Percentiles rank a stretch among this genome's conserved stretches.
phyloP scores from a whole-genome alignment of 2,888 invertebrate species.

The Branchipolynoe longqiensis region DNA sequence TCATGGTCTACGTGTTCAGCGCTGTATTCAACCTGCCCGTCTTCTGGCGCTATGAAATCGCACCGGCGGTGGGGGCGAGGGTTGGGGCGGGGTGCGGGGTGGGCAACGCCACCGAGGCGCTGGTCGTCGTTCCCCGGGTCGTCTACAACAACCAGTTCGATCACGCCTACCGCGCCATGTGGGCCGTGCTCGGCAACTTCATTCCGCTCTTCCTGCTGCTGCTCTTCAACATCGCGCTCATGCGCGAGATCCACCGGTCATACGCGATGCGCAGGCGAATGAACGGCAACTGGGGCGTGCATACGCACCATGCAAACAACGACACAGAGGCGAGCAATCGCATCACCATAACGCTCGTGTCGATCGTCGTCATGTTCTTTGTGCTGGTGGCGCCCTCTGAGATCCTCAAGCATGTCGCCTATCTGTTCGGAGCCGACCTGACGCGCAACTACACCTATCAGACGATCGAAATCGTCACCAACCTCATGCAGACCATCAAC shows the following conservation, averaged over 20 bases:
- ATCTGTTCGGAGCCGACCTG: slow-evolving; percentile 63
- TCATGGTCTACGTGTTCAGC: slow-evolving; percentile 68
- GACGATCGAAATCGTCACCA: slow-evolving; percentile 84
- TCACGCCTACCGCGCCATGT: slow-evolving; percentile 67
- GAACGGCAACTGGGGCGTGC: slow-evolving; percentile 65
- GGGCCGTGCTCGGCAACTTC: slow-evolving; percentile 70
- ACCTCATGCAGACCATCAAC: slow-evolving; percentile 88
- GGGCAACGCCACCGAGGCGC: slow-evolving; percentile 19
- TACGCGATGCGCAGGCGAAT: slow-evolving; percentile 74
- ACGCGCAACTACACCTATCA: slow-evolving; percentile 69
- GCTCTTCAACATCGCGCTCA: slow-evolving; percentile 68
- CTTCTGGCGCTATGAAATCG: slow-evolving; percentile 68
- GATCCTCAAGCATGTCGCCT: slow-evolving; percentile 69
- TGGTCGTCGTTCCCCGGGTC: slow-evolving; percentile 18
- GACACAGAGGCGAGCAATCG: slow-evolving; percentile 68
- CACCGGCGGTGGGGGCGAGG: too few relatives aligned
- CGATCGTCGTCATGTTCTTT: slow-evolving; percentile 72
- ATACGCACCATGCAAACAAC: background rate
- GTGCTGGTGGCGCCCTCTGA: slow-evolving; percentile 71
- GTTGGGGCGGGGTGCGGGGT: too few relatives aligned
- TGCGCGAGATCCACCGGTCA: slow-evolving; percentile 68
- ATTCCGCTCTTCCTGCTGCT: slow-evolving; percentile 69
- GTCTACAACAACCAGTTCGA: slow-evolving; percentile 64
- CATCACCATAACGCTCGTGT: slow-evolving; percentile 70
- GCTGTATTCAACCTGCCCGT: slow-evolving; percentile 69